phyloP scores from a whole-genome alignment of 2,113 vertebrate species.

The Caranx melampygus region DNA sequence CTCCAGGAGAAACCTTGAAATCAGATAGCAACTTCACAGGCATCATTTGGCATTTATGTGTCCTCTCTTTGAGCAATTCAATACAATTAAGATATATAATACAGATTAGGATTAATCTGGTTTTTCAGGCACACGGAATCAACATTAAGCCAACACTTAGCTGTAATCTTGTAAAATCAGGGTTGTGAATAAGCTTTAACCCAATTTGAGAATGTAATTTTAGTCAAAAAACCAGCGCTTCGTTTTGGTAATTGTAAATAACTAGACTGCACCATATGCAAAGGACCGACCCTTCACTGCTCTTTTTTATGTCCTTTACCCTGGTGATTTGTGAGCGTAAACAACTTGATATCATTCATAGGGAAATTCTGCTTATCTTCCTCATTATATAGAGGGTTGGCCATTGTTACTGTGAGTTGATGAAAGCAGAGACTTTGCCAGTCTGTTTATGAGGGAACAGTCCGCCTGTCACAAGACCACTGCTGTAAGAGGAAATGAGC shows the following conservation, averaged over 20 bases:
- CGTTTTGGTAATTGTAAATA: conserved; percentile 45
- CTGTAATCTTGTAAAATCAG: conserved; percentile 57
- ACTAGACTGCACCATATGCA: conserved; percentile 42
- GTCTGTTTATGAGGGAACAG: conserved; percentile 52
- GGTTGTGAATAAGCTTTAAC: conserved; percentile 52
- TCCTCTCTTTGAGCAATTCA: conserved; percentile 54
- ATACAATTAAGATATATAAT: conserved; percentile 51
- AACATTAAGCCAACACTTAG: conserved; percentile 69
- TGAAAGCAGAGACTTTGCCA: conserved; percentile 58
- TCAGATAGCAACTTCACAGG: conserved; percentile 68
- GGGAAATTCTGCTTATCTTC: conserved; percentile 74
- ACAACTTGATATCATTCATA: conserved; percentile 74
- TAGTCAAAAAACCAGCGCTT: conserved; percentile 53
- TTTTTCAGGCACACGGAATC: conserved; percentile 59
- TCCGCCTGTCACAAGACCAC: conserved; percentile 43
- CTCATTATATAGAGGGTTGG: conserved; percentile 45
- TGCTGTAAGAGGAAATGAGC: conserved; percentile 54
- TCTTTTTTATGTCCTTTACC: conserved; percentile 51
- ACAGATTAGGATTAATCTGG: conserved; percentile 54
- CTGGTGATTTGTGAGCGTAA: conserved; percentile 64
- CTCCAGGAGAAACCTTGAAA: conserved; percentile 61
- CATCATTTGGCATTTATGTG: conserved; percentile 50
- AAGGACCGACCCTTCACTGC: conserved; percentile 49
- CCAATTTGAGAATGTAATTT: conserved; percentile 56
- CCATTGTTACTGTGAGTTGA: conserved; percentile 68